Evolutionary conservation across 2,113 vertebrate species (phyloP).

Genomic region (Gallinago paraguaiae): DNA sequence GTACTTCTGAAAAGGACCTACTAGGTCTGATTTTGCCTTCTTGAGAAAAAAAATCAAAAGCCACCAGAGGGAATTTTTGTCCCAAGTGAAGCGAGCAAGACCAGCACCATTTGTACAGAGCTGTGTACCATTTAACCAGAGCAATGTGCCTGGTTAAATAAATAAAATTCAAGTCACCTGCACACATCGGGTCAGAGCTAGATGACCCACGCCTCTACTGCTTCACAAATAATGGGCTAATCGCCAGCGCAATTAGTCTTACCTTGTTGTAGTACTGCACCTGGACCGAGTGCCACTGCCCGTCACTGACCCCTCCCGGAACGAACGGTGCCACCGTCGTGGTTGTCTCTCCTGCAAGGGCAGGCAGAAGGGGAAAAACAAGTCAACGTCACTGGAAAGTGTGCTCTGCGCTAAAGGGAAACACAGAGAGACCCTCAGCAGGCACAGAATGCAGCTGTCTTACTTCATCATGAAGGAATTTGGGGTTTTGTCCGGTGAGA

Average conservation of each 20-base stretch:
- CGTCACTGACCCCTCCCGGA: constrained; percentile 89
- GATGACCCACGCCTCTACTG: background rate
- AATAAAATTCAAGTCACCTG: background rate
- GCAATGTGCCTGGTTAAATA: background rate
- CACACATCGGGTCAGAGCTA: background rate
- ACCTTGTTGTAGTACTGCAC: constrained; percentile 99
- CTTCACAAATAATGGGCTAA: background rate
- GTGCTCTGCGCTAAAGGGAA: background rate
- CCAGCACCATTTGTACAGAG: background rate
- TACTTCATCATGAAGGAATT: background rate
- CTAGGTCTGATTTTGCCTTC: background rate
- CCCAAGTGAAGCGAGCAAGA: background rate
- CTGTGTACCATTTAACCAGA: background rate
- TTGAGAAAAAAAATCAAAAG: background rate
- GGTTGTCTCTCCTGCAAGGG: constrained; percentile 85
- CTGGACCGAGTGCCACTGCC: constrained; percentile 93
- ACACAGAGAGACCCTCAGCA: rapidly evolving
- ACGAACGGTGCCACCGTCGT: constrained; percentile 88
- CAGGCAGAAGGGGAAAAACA: background rate
- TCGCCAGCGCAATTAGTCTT: constrained; percentile 14
- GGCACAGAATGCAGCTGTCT: background rate
- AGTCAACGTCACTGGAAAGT: background rate
- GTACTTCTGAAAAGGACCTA: background rate
- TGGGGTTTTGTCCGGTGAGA: background rate
- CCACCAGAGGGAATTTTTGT: background rate